Evolutionary conservation across 1,140 invertebrate species (phyloP).

Genomic region (Trichoplusia ni): DNA sequence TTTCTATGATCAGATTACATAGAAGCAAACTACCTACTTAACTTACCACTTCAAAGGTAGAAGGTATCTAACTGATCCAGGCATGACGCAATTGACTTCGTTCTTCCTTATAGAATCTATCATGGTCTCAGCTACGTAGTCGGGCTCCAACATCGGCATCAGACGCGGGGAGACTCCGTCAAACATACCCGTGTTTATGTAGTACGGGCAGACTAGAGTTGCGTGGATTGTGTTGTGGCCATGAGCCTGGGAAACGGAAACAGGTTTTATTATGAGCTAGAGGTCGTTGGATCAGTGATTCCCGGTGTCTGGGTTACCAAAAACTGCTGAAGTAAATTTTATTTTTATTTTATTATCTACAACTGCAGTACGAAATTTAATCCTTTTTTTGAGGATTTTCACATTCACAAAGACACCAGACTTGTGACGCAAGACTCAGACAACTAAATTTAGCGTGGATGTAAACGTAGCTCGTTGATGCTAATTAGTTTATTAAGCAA

Average conservation of each 20-base stretch:
- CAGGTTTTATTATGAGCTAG: no score
- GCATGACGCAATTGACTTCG: conserved; percentile 88
- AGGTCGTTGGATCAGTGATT: no score
- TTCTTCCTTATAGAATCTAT: conserved; percentile 89
- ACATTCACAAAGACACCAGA: not conserved
- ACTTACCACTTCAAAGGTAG: conserved; percentile 86
- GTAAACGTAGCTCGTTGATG: no score
- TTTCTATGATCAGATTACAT: no score
- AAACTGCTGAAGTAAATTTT: no score
- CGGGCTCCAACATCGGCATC: conserved; percentile 90
- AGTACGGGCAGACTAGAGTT: conserved; percentile 93
- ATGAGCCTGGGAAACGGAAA: conserved; percentile 76
- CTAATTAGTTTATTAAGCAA: no score
- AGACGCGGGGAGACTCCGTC: conserved; percentile 89
- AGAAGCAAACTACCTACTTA: no score
- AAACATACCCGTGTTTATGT: conserved; percentile 96
- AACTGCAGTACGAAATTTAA: no score
- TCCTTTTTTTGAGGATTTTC: no score
- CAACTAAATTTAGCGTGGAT: not conserved
- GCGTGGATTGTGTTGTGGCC: conserved; percentile 88
- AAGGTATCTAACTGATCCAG: conserved; percentile 85
- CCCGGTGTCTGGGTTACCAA: no score
- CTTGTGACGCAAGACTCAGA: not conserved
- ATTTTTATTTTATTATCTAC: no score
- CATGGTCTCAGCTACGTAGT: conserved; percentile 90